Conservation (phyloP, 2,888 invertebrate genomes). For the Ethmia dodecea region DNA sequence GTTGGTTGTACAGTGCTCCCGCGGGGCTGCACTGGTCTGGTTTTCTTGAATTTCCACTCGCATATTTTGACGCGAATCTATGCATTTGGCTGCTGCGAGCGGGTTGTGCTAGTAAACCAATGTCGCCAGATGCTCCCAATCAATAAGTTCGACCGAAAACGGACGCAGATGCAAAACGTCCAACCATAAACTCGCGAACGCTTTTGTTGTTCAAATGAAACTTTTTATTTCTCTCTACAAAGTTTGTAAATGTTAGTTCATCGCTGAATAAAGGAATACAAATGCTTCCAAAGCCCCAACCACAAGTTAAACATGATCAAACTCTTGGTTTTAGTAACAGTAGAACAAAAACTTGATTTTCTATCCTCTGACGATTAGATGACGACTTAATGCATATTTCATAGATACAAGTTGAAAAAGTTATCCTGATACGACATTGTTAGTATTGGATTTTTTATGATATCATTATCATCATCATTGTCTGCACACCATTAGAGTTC, state of each 20-base stretch:
- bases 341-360: no score
- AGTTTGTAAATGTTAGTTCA: conserved; percentile 56
- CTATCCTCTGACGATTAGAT: no score
- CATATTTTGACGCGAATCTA: conserved; percentile 36
- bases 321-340: no score
- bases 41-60: conserved; percentile 32
- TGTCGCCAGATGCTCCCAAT: conserved; percentile 46
- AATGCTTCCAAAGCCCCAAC: no score
- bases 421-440: no score
- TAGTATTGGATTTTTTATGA: no score
- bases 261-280: no score
- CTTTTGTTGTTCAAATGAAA: conserved; percentile 53
- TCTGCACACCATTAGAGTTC: no score
- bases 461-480: no score
- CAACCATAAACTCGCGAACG: conserved; percentile 41
- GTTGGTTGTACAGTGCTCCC: conserved; percentile 27
- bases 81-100: conserved; percentile 20
- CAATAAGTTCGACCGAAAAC: conserved; percentile 44
- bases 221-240: conserved; percentile 60
- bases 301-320: no score
- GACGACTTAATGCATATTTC: no score
- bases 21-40: conserved; percentile 33
- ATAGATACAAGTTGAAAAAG: no score
- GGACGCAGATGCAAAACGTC: conserved; percentile 53
- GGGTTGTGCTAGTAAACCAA: conserved; percentile 26